Base-by-base conservation (phyloP, 2,888 invertebrate species). In the Lutraria lutraria region DNA sequence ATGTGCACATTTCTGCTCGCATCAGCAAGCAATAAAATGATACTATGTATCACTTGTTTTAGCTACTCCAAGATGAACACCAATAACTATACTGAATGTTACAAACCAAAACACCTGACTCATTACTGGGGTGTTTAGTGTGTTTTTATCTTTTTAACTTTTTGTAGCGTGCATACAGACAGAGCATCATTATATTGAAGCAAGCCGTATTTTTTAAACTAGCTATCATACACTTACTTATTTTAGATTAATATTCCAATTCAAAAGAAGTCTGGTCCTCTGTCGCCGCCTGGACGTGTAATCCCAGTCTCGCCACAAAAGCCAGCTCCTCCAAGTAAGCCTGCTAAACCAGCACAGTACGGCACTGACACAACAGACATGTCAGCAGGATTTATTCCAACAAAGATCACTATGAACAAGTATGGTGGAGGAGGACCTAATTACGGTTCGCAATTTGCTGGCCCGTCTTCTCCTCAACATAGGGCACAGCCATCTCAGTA, bases 381-480 rank as follows among this genome's bases (percentile, higher is more conserved):
- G 60, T 83, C 88, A 6, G 92, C 93, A 21, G 95, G 94, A 19
- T 93, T 93, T 89, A 92, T 92, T 82, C 95, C 95, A 25, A 94
- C 90, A 81, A 95, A 95, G 89, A 89, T 94, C n/a, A 94, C 93
- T 15, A 87, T 94, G 83, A 93, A 91, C 86, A 94, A 93, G 80
- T 93, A 93, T 88, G 95, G 95, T 81, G 95, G 95, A n/a, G 95
- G 95, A 29, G 92, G 91, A 0, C 92, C 93, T 12, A 91, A 93
- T 68, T 95, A 94, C 87, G 95, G 95, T 34, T 88, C 87, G 53
- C 34, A 93, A n/a, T 94, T 93, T 56, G 84, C 86, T 60, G 86
- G 88, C 21, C 43, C 85, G 52, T 87, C 88, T 21, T 88, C 91
- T 21, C 86, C 90, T 21, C 86, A 86, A 25, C 72, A 63, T 16